Base-by-base conservation (phyloP, 2,888 invertebrate species). In the Xylocampa areola region DNA sequence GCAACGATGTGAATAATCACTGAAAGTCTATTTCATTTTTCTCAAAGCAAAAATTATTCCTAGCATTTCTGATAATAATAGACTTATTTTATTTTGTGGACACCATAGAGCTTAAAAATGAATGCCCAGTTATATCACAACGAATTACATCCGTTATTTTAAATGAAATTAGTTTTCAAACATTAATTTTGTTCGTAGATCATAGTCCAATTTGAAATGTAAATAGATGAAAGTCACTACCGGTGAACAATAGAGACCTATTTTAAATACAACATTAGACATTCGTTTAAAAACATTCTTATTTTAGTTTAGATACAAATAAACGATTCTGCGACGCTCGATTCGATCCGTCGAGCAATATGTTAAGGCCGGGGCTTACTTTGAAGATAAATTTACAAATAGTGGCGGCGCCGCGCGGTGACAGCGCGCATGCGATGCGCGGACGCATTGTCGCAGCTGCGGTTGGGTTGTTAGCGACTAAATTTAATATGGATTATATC, bases 371-470 rank as follows among this genome's bases (percentile, higher is more conserved):
- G 77, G 68, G 53, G 60, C 71, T 79, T 76, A 76, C 92, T 92
- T 92, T 92, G 92, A 92, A 89, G 92, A 90, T 85, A 76, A 81
- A 81, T 86, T 87, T 85, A 92, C 88, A 87, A 89, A 92, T 90
- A 86, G 80, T 62, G 64, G 73, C 76, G 86, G 80, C 89, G 86
- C 83, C 70, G 64, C 43, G 50, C 59, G 76, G 62, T 82, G 92
- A 91, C 91, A 85, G 74, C 73, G 60, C 62, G 77, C 62, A 51
- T 74, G 77, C 72, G 69, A 51, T 59, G 68, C 76, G 68, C 53
- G 62, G 81, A 89, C 82, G 84, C 85, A 84, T 82, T 84, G 87
- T 86, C 88, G 79, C 92, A 90, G 90, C 91, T 90, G 87, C 68
- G 69, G 66, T 39, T 62, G 14, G 62, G 43, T 78, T 63, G 76